These are phyloP conservation scores for Cryptus viduatorius DNA, from an alignment of 2,888 invertebrate genomes.

Conservation along the genomic window DNA sequence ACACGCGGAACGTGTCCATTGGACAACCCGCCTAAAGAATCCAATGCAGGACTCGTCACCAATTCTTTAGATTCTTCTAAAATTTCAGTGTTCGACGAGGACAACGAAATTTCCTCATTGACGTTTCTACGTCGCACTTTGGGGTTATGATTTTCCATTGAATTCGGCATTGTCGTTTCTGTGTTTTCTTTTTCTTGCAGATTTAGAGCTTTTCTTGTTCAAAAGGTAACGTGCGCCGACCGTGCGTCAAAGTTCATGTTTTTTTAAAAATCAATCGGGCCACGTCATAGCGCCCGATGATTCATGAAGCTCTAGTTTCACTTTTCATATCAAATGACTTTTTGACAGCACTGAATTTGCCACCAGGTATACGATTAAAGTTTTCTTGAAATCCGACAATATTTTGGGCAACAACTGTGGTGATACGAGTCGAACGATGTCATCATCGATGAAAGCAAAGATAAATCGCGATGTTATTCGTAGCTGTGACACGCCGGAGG, in stretches of 20 bases:
- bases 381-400: neutral
- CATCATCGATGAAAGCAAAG: neutral
- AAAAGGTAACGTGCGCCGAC: neutral
- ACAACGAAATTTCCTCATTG: constrained; percentile 58
- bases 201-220: neutral
- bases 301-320: neutral
- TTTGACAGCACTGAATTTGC: neutral
- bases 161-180: constrained; percentile 32
- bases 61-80: constrained; percentile 20
- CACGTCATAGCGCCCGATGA: constrained; percentile 20
- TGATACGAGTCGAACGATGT: neutral
- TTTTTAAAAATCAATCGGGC: neutral
- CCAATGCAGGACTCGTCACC: constrained; percentile 42
- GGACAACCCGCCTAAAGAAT: constrained; percentile 67
- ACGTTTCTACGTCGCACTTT: constrained; percentile 72
- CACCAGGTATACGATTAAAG: neutral
- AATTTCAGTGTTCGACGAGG: neutral
- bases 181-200: neutral
- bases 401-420: neutral
- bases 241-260: constrained; percentile 3
- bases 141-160: constrained; percentile 72
- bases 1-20: constrained; percentile 73
- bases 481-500: neutral
- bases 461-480: neutral
- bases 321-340: neutral